Evolutionary conservation across 2,113 vertebrate genomes (phyloP), one percentile per base, ranked within the genome.

Genomic region (Grus americana): DNA sequence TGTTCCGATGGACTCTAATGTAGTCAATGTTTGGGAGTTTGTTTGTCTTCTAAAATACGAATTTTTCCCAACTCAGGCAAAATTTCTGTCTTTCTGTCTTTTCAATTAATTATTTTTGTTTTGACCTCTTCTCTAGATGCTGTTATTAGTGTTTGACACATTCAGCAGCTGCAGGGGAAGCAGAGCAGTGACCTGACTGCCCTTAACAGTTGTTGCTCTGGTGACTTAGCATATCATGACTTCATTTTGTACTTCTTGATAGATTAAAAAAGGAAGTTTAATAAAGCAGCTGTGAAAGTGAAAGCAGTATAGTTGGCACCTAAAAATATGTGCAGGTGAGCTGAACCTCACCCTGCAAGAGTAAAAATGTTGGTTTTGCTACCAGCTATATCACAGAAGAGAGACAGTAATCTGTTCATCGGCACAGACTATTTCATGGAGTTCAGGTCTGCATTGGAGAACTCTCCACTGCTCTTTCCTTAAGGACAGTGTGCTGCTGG

Each of bases 41-140:
- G 46, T 49, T 76, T 73, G 36, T 88, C 63, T 73, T 86, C 27
- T 65, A 44, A 92, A 90, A 59, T 55, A 8, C 46, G 46, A 46
- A 4, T 78, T 79, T 75, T 78, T 72, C 23, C 32, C 8, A 65
- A 18, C 15, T 83, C 4, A 1, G 34, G 26, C 32, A 83, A 40
- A 88, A 52, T 57, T 87, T 34, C 49, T 86, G 19, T 73, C 58
- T 67, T 62, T 78, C 46, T 86, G 44, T 70, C 44, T 86, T 94
- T 90, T 85, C 88, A 94, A n/a, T 79, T 5, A 52, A 89, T 92
- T 91, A 73, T 89, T 79, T 95, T 91, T 94, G 36, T 63, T 94
- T 82, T 91, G 87, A 88, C 87, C 85, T 95, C 79, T 96, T 95
- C 87, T 90, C 85, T 93, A 88, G 81, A 86, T 93, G 85, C 82